Evolutionary conservation across 2,797 vertebrate genomes (phyloP).

Genomic region (Phalanger gymnotis): DNA sequence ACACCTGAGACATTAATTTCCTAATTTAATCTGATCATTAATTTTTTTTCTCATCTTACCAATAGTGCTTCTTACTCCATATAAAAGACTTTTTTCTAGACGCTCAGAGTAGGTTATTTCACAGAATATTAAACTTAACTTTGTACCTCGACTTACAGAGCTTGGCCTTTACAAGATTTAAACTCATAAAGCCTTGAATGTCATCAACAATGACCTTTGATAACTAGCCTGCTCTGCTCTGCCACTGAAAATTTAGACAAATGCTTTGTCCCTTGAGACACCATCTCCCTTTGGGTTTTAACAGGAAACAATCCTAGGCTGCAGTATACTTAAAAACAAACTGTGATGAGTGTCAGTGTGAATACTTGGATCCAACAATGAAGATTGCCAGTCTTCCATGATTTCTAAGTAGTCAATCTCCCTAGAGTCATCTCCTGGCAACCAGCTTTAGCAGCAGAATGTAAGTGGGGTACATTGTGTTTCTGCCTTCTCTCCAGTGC

Average conservation of each 20-base stretch:
- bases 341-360: neutral
- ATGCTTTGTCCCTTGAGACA: neutral
- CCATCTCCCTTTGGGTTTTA: neutral
- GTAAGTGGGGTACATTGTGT: neutral
- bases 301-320: neutral
- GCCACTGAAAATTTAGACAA: neutral
- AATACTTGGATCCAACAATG: neutral
- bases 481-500: neutral
- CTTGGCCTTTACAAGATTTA: neutral
- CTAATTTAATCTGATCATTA: neutral
- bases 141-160: neutral
- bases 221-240: neutral
- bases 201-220: neutral
- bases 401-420: neutral
- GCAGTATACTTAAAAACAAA: neutral
- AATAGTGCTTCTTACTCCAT: neutral
- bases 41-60: neutral
- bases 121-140: neutral
- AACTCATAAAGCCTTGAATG: neutral
- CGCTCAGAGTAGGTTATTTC: neutral
- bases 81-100: neutral
- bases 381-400: neutral
- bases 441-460: neutral
- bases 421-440: neutral
- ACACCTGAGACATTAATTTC: constrained; percentile 9